Evolutionary conservation across 2,888 invertebrate species (phyloP), one percentile per base, ranked within the genome.

Genomic region (Drosophila anomalata): DNA sequence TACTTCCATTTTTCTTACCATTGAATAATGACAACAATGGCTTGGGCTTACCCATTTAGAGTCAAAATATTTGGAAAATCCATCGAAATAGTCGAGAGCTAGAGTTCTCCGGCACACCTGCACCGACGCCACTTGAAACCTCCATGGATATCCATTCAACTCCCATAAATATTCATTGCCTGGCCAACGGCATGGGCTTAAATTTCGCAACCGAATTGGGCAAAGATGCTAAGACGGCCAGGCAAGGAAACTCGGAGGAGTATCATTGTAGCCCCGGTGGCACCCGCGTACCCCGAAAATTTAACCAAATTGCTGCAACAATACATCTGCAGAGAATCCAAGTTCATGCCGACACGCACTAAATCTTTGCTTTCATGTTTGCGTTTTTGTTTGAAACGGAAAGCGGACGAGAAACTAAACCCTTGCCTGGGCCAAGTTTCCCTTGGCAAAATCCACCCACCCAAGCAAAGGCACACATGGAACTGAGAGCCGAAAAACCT

Each of bases 351-450:
- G 71, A 65, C 86, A 83, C 80, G 86, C 83, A 83, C 80, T 86
- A 83, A 83, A 86, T 86, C 86, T 82, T 80, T 77, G 84, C 82
- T 86, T 83, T 83, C 80, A 86, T 83, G 80, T 86, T 58, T 68
- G 54, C 71, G 62, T 72, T 84, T 81, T 77, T 78, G 73, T 80
- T 77, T 63, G 78, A 59, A 65, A 60, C 46, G 57, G 52, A 52
- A 59, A 65, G 56, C 46, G 57, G 54, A 52, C 61, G 55, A 66
- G 57, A 76, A 77, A 78, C 61, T 72, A 62, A 75, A 66, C 66
- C 68, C 57, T 51, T 72, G 68, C 68, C 52, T 36, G 56, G 66
- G 60, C 59, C 72, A 86, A 78, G 69, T 86, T 80, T 78, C 36
- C 47, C 26, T 11, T 42, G 51, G 33, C 42, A 14, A 29, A 42